These are phyloP conservation scores for Diorhabda carinulata DNA, from an alignment of 1,140 invertebrate genomes.

Conservation along the genomic window DNA sequence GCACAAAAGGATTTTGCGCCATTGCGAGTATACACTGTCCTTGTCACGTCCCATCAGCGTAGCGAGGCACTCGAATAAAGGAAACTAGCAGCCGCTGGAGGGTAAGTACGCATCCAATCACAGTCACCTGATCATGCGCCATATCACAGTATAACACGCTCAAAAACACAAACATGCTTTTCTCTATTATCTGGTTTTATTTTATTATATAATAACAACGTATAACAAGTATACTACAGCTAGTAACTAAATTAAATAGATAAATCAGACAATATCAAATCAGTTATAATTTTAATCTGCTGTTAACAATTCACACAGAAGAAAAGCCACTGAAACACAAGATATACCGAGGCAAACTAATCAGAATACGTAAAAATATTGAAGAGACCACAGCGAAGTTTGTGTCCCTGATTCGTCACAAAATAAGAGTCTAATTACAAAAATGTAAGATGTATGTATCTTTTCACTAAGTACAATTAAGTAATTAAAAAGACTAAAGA, in stretches of 20 bases:
- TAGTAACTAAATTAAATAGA: background rate
- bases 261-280: too few relatives aligned
- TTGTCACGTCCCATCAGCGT: conserved; percentile 45
- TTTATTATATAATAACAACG: background rate
- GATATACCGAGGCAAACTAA: too few relatives aligned
- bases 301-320: too few relatives aligned
- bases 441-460: too few relatives aligned
- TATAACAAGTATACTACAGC: background rate
- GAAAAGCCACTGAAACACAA: too few relatives aligned
- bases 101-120: conserved; percentile 47
- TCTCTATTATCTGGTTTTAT: conserved; percentile 4
- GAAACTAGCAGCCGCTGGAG: conserved; percentile 46
- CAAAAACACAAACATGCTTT: conserved; percentile 37
- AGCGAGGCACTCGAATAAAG: conserved; percentile 47
- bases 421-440: too few relatives aligned
- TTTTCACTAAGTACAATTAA: too few relatives aligned
- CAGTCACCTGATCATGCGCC: conserved; percentile 49
- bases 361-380: too few relatives aligned
- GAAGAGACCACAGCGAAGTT: too few relatives aligned
- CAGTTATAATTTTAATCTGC: too few relatives aligned
- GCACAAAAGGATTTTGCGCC: conserved; percentile 24
- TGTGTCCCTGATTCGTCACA: too few relatives aligned
- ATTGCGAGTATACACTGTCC: conserved; percentile 41
- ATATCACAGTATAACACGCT: conserved; percentile 49
- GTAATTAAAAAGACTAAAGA: too few relatives aligned